Base-by-base conservation (phyloP, 2,113 vertebrate genomes). In the Xenus cinereus region DNA sequence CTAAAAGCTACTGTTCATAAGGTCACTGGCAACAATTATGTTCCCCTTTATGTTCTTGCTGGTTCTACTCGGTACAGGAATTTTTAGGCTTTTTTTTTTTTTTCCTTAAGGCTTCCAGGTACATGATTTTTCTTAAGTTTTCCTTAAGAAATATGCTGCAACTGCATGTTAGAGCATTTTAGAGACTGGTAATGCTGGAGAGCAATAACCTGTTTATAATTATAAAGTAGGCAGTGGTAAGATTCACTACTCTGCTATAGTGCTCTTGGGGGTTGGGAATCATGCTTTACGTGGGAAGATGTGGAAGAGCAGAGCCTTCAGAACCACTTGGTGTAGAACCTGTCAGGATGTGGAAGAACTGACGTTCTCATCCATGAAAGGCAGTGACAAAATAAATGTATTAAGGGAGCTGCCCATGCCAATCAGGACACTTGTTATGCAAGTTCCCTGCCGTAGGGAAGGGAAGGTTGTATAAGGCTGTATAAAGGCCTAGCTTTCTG, bases 341-440 rank as follows among this genome's bases (percentile, higher is more conserved):
- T 2, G 1, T 28, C n/a, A 33, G 8, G n/a, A 22, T 6, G 5
- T 1, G 0, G 39, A 64, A 53, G 23, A 72, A 20, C 10, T 0
- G 2, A 21, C 1, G 2, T 17, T 64, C 51, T 77, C 18, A 28
- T 27, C 30, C 15, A 6, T 23, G 24, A 76, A 33, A 64, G 12
- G 35, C 28, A n/a, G 7, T 45, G 50, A 39, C 28, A 66, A 53
- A 76, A 15, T 22, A 39, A 39, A 15, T 39, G 37, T 46, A 14
- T 45, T 22, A 63, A 41, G 39, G 30, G 30, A 77, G 10, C 26
- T 50, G 12, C 27, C 27, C 6, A 10, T 59, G 27, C 18, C 59
- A 12, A 19, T 16, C 0, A 0, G 24, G 14, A 27, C 15, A 24
- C 22, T 7, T 30, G 4, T 35, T 87, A 27, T 5, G 26, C 30